Evolutionary conservation across 2,888 invertebrate species (phyloP).

Genomic region (Cheilosia variabilis): DNA sequence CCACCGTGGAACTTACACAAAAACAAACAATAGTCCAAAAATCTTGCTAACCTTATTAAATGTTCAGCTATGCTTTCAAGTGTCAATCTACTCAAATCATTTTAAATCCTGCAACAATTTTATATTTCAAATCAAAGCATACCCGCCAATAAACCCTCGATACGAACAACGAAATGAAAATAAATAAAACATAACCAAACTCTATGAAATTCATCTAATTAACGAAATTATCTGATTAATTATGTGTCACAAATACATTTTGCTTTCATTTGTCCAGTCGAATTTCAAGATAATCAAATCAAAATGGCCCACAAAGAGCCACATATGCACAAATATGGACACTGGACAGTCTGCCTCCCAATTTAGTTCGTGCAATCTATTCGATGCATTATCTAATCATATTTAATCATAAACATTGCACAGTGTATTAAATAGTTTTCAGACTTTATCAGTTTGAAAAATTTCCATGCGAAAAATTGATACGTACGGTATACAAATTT

Average conservation of each 20-base stretch:
- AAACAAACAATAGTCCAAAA: no score
- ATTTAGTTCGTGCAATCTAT: conserved; percentile 1
- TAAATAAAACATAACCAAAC: background rate
- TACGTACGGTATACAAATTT: background rate
- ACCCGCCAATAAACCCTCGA: no score
- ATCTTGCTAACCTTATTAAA: no score
- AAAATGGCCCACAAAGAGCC: conserved; percentile 11
- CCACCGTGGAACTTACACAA: no score
- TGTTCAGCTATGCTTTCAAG: background rate
- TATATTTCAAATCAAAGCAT: no score
- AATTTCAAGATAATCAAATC: conserved; percentile 9
- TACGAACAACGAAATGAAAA: background rate
- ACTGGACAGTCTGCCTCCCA: background rate
- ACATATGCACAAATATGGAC: background rate
- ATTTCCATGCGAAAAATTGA: background rate
- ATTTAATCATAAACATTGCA: background rate
- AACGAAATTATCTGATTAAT: conserved; percentile 3
- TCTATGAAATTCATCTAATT: background rate
- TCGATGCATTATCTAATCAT: conserved; percentile 7
- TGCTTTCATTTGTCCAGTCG: background rate
- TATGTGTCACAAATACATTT: conserved; percentile 1
- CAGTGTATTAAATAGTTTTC: conserved; percentile 10
- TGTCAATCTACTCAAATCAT: background rate
- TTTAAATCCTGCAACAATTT: no score
- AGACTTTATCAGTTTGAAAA: background rate